Conservation (phyloP, 2,888 invertebrate genomes). For the Drosophila dives region DNA sequence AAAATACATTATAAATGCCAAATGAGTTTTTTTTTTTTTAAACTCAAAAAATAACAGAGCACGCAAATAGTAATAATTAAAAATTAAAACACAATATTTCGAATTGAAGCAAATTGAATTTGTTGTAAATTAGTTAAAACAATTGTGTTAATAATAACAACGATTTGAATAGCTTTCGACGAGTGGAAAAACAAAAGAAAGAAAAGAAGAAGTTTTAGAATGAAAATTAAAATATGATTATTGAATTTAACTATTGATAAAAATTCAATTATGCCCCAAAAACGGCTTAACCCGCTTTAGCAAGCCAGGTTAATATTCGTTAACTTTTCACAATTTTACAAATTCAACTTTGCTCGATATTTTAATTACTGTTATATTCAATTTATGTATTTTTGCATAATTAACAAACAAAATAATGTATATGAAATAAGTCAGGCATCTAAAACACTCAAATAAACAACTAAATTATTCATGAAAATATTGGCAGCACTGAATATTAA, state of each 20-base stretch:
- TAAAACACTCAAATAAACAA: background rate
- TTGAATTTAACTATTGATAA: background rate
- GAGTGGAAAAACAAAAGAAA: background rate
- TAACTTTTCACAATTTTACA: background rate
- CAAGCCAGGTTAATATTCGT: background rate
- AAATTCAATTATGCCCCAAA: background rate
- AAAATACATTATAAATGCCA: conserved; percentile 24
- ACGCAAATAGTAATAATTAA: conserved; percentile 4
- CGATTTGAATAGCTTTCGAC: background rate
- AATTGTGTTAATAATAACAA: background rate
- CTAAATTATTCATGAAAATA: background rate
- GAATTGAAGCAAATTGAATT: background rate
- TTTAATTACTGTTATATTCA: background rate
- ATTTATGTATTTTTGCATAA: background rate
- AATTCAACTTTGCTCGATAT: background rate
- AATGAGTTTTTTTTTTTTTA: conserved; percentile 13
- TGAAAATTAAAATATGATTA: background rate
- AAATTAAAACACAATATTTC: background rate
- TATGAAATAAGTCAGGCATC: background rate
- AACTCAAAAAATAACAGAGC: background rate
- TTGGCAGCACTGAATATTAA: conserved; percentile 23
- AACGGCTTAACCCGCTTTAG: background rate
- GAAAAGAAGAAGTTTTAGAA: background rate
- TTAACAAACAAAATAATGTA: background rate
- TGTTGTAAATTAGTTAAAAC: background rate